Evolutionary conservation across 1,140 invertebrate genomes (phyloP).

Genomic region (Leptonema lineaticorne): DNA sequence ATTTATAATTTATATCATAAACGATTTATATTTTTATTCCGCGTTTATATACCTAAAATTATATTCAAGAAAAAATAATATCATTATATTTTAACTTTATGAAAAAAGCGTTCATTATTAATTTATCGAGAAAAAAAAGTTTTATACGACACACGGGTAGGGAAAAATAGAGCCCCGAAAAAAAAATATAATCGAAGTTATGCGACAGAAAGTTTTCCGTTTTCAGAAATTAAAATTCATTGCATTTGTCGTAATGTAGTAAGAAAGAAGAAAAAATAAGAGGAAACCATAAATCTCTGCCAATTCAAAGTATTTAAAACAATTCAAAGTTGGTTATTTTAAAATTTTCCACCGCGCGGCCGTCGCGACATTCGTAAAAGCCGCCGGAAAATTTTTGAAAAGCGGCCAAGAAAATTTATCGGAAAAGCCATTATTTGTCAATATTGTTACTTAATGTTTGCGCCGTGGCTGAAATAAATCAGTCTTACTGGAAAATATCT

Average conservation of each 20-base stretch:
- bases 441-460: constrained; percentile 13
- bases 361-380: background rate
- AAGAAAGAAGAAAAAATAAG: no score
- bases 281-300: background rate
- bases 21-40: no score
- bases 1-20: no score
- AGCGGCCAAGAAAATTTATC: constrained; percentile 16
- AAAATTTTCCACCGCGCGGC: background rate
- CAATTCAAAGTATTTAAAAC: background rate
- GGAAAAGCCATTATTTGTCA: constrained; percentile 19
- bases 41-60: no score
- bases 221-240: background rate
- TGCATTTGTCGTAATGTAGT: background rate
- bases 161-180: no score
- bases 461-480: constrained; percentile 4
- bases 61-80: no score
- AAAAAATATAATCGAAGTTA: no score
- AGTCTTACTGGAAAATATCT: background rate
- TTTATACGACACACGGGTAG: no score
- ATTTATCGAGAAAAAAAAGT: no score
- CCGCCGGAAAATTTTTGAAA: background rate
- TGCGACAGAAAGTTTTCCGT: background rate
- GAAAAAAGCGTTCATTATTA: no score
- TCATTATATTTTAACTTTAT: no score
- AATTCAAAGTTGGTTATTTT: background rate